A percentile compares a stretch with the other conserved stretches of the same genome.
Conservation (phyloP, 2,113 vertebrate species). For the Chaenocephalus aceratus region DNA sequence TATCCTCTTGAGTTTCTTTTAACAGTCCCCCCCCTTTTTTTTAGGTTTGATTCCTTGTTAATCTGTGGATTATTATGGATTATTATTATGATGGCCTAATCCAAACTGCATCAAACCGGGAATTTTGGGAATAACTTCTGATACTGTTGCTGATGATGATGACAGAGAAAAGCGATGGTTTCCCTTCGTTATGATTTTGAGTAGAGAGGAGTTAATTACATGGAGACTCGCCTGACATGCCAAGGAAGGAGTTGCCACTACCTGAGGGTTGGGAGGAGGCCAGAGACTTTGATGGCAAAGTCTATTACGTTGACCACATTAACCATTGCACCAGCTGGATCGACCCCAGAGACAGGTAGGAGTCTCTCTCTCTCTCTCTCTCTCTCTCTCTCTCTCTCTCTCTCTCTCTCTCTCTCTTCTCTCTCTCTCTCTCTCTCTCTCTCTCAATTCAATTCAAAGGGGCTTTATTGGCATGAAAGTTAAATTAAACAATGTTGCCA, state of each 20-base stretch:
- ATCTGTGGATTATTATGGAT: slow-evolving; percentile 71
- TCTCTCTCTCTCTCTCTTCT: too few species aligned
- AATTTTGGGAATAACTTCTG: slow-evolving; percentile 36
- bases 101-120: slow-evolving; percentile 21
- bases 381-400: too few species aligned
- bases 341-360: slow-evolving; percentile 95
- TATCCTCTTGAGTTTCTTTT: neutral
- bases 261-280: slow-evolving; percentile 97
- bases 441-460: too few species aligned
- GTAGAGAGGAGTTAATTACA: slow-evolving; percentile 84
- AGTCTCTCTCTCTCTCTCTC: too few species aligned
- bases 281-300: slow-evolving; percentile 95
- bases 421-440: too few species aligned
- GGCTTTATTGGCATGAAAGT: too few species aligned
- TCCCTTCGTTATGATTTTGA: slow-evolving; percentile 65
- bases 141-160: slow-evolving; percentile 9
- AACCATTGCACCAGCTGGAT: slow-evolving; percentile 96
- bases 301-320: slow-evolving; percentile 95
- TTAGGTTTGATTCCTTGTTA: slow-evolving; percentile 8
- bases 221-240: slow-evolving; percentile 90
- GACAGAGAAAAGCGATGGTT: slow-evolving; percentile 65
- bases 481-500: too few species aligned
- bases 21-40: neutral
- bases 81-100: slow-evolving; percentile 47
- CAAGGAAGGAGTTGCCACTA: slow-evolving; percentile 95